Base-by-base conservation (phyloP, 2,888 invertebrate species). In the Tipula unca region DNA sequence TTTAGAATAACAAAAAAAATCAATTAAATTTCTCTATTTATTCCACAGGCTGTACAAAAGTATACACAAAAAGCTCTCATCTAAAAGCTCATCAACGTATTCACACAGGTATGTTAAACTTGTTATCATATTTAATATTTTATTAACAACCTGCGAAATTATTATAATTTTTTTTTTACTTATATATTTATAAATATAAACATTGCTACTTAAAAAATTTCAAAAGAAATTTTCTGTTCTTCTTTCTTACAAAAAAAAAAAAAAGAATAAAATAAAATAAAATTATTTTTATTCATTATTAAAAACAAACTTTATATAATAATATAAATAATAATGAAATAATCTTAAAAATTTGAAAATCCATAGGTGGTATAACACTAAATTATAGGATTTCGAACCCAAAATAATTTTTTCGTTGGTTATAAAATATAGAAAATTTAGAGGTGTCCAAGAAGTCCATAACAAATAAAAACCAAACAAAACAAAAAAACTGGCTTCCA, bases 41-140 rank as follows among this genome's bases (percentile, higher is more conserved):
- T 29, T 83, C 85, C 84, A 87, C 93, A 98, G 98, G 97, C 91
- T 98, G 98, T 92, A 94, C 96, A 89, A 98, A 98, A 93, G 98
- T 98, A 88, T 98, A 98, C 92, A 98, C 98, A 88, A 98, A 98
- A 93, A 98, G 98, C 92, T 98, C 98, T 89, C 98, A 98, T 92
- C 93, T 98, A 88, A 98, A 98, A 92, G 98, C 98, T 87, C 98
- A 98, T 92, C 98, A 98, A 92, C 94, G 98, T 91, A 98, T 98
- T 92, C 98, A 98, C 90, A 98, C 98, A 92, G 98, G 98, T 97
- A 93, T 94, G 92, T 89, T 69, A 69, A 69, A 69, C 69, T 69
- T 69, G 69, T 69, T 69, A 69, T 69, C 29, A 82, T 69, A 54
- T 54, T 13, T 86, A 13, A 25, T 29, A 42, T 42, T 85, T 86